Percentiles rank a stretch among this genome's conserved stretches.
phyloP scores from a whole-genome alignment of 2,797 vertebrate genomes.

The Sebastes matsubarae region DNA sequence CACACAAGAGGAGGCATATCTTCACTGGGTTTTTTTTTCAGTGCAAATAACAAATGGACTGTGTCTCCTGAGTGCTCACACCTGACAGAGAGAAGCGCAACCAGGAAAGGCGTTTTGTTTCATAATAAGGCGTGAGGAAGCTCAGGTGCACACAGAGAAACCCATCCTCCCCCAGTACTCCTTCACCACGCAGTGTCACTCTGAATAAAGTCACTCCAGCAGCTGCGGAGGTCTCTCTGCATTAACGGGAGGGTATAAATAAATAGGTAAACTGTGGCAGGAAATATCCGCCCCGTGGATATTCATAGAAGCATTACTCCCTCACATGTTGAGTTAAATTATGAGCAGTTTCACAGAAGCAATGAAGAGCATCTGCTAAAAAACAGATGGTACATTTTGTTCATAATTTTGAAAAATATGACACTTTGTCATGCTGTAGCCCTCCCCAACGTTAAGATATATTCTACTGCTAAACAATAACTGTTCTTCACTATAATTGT shows the following conservation, averaged over 20 bases:
- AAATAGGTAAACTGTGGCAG: background rate
- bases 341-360: background rate
- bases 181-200: background rate
- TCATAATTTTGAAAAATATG: background rate
- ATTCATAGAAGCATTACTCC: background rate
- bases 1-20: background rate
- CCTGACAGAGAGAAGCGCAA: background rate
- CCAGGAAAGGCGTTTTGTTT: background rate
- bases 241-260: background rate
- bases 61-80: background rate
- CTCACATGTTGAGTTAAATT: background rate
- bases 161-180: background rate
- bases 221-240: background rate
- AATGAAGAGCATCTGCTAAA: background rate
- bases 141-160: background rate
- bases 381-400: background rate
- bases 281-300: background rate
- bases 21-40: background rate
- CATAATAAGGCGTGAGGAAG: background rate
- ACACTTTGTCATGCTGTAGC: background rate
- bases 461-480: background rate
- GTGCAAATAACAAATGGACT: background rate
- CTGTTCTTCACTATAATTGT: background rate
- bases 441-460: background rate
- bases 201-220: background rate